phyloP scores from a whole-genome alignment of 2,888 invertebrate genomes.

The Euproctis similis region DNA sequence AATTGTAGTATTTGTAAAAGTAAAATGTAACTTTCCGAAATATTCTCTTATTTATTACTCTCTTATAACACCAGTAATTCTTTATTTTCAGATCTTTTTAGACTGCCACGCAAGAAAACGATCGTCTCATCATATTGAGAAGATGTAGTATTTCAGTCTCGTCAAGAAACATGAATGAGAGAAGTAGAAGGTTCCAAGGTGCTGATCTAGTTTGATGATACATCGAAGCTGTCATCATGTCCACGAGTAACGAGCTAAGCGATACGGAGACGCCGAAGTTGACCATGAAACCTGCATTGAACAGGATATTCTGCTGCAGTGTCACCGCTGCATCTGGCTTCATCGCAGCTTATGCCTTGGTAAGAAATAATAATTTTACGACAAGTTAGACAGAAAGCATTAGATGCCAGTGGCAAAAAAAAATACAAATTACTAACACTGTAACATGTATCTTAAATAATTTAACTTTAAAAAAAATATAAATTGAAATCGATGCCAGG shows the following conservation, averaged over 20 bases:
- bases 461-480: no score
- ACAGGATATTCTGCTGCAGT: slow-evolving; percentile 67
- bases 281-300: slow-evolving; percentile 65
- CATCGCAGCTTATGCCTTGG: slow-evolving; percentile 69
- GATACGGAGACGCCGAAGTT: slow-evolving; percentile 49
- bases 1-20: no score
- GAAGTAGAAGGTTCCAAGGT: slow-evolving; percentile 1
- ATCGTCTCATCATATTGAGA: slow-evolving; percentile 42
- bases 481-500: no score
- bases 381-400: no score
- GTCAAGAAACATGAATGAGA: slow-evolving; percentile 1
- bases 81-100: slow-evolving; percentile 12
- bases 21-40: no score
- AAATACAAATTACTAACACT: no score
- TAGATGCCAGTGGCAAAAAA: no score
- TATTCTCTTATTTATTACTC: no score
- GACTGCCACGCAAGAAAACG: slow-evolving; percentile 24
- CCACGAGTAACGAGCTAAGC: slow-evolving; percentile 53
- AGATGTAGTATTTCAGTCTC: slow-evolving; percentile 37
- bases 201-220: slow-evolving; percentile 1
- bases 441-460: no score
- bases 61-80: no score
- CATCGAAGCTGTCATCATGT: slow-evolving; percentile 34
- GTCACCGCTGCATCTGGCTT: slow-evolving; percentile 70
- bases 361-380: no score